Conservation (phyloP, 2,113 vertebrate species). For the Cynocephalus volans region DNA sequence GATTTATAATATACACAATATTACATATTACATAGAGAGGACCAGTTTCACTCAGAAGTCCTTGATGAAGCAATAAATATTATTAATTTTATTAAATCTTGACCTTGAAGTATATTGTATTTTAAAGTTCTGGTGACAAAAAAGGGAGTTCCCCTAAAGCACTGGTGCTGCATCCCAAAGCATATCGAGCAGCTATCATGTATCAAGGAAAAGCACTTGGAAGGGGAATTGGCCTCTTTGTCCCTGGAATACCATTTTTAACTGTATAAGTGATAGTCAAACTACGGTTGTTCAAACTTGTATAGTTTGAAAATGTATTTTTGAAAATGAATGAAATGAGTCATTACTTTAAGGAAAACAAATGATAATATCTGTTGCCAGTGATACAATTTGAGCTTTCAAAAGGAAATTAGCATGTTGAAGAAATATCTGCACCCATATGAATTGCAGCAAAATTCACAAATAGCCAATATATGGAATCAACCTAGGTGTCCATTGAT, state of each 20-base stretch:
- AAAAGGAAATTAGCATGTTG: not conserved
- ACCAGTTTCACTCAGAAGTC: not conserved
- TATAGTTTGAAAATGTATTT: not conserved
- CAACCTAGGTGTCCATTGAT: too few species aligned
- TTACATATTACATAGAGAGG: not conserved
- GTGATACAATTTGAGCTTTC: not conserved
- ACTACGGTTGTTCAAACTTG: not conserved
- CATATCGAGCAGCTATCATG: fast-evolving
- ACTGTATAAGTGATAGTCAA: not conserved
- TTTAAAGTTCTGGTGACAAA: not conserved
- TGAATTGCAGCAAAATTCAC: too few species aligned
- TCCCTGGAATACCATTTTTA: not conserved
- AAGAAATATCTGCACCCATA: not conserved
- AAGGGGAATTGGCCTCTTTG: not conserved
- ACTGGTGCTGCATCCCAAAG: too few species aligned
- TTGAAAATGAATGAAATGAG: not conserved
- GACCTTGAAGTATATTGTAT: too few species aligned
- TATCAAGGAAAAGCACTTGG: not conserved
- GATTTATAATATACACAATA: not conserved
- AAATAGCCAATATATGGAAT: too few species aligned
- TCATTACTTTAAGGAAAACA: not conserved
- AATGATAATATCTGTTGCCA: not conserved
- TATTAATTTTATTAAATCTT: not conserved
- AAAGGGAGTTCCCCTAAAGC: not conserved
- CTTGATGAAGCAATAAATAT: not conserved